Percentiles rank a stretch among this genome's conserved stretches.
Conservation (phyloP, 2,113 vertebrate genomes). For the Caranx melampygus region DNA sequence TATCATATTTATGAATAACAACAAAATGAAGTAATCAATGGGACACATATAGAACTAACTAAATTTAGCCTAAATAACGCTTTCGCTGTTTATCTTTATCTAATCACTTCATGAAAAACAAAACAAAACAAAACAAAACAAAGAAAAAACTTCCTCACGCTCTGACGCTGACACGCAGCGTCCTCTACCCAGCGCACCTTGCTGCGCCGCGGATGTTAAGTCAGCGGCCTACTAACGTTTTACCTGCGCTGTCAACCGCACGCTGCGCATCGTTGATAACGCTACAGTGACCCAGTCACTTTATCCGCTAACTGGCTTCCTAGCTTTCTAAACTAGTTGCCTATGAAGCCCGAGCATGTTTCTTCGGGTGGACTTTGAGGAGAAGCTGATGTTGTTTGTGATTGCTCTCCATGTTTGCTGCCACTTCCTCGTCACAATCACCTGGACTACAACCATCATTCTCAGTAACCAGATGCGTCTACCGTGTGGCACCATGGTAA, state of each 20-base stretch:
- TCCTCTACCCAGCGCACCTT: no score
- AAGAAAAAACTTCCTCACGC: no score
- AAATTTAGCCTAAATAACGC: no score
- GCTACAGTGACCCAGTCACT: not conserved
- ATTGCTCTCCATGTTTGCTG: not conserved
- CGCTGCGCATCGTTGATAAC: not conserved
- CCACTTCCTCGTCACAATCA: not conserved
- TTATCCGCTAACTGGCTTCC: no score
- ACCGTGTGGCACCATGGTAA: not conserved
- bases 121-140: no score
- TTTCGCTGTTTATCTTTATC: no score
- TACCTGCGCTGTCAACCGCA: not conserved
- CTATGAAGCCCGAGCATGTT: not conserved
- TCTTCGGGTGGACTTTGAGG: not conserved
- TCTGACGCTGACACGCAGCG: no score
- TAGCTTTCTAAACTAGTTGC: not conserved
- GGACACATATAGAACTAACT: no score
- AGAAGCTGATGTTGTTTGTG: not conserved
- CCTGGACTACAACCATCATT: not conserved
- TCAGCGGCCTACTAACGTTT: not conserved
- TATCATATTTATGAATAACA: no score
- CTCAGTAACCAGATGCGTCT: not conserved
- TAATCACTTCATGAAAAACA: no score
- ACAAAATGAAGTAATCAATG: no score
- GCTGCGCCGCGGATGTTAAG: no score